Percentiles rank a stretch among this genome's conserved stretches.
phyloP scores from a whole-genome alignment of 2,113 vertebrate genomes.

The Labeo catla region DNA sequence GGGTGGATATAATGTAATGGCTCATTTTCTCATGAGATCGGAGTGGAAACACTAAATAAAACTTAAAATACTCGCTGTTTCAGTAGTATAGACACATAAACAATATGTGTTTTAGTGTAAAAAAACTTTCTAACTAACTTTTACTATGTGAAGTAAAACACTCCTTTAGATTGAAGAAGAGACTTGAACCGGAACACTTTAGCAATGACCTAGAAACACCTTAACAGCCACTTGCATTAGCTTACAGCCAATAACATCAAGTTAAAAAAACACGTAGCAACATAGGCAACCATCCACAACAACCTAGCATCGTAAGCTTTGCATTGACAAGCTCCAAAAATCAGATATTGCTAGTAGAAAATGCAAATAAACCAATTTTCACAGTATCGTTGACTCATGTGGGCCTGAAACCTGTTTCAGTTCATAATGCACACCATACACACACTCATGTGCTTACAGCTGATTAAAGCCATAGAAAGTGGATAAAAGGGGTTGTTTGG shows the following conservation, averaged over 20 bases:
- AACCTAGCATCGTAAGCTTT: neutral
- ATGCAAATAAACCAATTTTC: neutral
- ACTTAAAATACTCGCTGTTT: no score
- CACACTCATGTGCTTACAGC: conserved; percentile 56
- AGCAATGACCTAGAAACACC: neutral
- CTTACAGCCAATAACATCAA: neutral
- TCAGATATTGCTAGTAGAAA: neutral
- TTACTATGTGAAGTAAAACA: no score
- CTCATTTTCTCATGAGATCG: no score
- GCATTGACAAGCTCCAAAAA: neutral
- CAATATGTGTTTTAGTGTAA: no score
- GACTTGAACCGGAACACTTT: no score
- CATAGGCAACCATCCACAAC: neutral
- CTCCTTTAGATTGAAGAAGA: no score
- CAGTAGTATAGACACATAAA: no score
- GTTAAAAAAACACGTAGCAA: neutral
- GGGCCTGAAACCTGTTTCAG: neutral
- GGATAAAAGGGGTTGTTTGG: conserved; percentile 68
- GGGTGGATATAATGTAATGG: no score
- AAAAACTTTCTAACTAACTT: no score
- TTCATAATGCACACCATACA: conserved; percentile 39
- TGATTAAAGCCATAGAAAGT: conserved; percentile 51
- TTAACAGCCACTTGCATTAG: neutral
- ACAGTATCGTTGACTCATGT: neutral
- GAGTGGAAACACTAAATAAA: no score